phyloP scores from a whole-genome alignment of 2,113 vertebrate species.

The Choloepus hoffmanni region DNA sequence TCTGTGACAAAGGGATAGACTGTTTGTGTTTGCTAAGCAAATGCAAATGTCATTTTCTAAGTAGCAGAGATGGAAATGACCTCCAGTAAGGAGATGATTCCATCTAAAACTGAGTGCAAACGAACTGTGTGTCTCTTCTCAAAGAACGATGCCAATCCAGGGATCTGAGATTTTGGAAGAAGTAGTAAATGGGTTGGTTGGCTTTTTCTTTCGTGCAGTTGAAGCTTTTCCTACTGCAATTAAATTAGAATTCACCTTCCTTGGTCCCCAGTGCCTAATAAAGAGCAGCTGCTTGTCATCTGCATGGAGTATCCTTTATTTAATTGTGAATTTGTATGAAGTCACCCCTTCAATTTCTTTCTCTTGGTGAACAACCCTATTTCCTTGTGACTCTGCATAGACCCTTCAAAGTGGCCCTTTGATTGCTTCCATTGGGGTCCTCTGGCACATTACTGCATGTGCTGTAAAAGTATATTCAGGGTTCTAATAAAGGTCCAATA shows the following conservation, averaged over 20 bases:
- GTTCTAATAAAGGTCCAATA: not conserved
- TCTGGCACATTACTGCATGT: not conserved
- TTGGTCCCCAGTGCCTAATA: constrained; percentile 55
- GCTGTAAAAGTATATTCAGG: not conserved
- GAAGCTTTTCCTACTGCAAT: constrained; percentile 32
- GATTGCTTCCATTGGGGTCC: not conserved
- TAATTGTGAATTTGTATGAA: constrained; percentile 55
- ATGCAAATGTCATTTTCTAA: not conserved
- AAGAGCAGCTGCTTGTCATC: constrained; percentile 64
- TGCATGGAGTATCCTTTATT: constrained; percentile 10
- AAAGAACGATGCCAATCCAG: not conserved
- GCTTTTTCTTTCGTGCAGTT: not conserved
- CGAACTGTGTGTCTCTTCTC: not conserved
- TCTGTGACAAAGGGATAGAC: not conserved
- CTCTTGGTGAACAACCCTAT: not conserved
- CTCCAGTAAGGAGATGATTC: not conserved
- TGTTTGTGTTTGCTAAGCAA: not conserved
- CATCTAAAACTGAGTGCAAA: not conserved
- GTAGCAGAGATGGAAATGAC: not conserved
- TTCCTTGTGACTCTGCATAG: not conserved
- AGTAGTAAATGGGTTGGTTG: not conserved
- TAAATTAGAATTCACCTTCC: constrained; percentile 65
- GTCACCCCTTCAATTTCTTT: constrained; percentile 39
- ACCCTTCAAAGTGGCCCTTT: not conserved
- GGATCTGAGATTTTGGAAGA: not conserved